These are phyloP conservation scores for Acipenser transmontanus DNA, from an alignment of 2,797 vertebrate genomes.

Conservation along the genomic window DNA sequence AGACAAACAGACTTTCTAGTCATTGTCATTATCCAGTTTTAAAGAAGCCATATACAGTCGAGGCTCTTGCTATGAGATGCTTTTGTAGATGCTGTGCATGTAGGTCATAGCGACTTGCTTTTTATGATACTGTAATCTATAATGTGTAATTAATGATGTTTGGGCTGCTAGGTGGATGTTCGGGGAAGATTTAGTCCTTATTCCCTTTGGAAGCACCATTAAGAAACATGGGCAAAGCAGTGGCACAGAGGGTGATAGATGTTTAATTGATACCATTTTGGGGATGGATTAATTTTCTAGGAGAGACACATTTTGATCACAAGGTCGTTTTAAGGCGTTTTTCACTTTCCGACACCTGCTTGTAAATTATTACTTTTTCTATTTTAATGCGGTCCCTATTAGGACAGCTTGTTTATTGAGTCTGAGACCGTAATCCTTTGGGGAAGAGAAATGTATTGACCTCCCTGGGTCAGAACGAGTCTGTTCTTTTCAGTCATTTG, in stretches of 20 bases:
- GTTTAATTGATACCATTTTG: background rate
- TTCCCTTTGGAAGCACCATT: background rate
- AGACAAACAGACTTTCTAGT: no score
- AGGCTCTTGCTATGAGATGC: no score
- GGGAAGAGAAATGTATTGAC: conserved; percentile 1
- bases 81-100: no score
- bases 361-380: background rate
- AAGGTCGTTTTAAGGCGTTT: background rate
- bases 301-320: background rate
- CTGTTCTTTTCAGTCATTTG: conserved; percentile 1
- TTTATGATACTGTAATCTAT: no score
- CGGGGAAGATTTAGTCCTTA: background rate
- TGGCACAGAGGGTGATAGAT: background rate
- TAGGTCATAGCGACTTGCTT: no score
- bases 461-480: background rate
- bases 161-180: background rate
- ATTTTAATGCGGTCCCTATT: background rate
- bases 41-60: no score
- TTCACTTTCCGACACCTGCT: background rate
- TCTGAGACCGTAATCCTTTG: background rate
- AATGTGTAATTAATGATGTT: no score
- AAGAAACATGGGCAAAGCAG: background rate
- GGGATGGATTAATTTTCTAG: background rate
- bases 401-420: conserved; percentile 2
- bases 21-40: no score